These are phyloP conservation scores for Anhinga rufa DNA, from an alignment of 2,113 vertebrate genomes.

Conservation along the genomic window DNA sequence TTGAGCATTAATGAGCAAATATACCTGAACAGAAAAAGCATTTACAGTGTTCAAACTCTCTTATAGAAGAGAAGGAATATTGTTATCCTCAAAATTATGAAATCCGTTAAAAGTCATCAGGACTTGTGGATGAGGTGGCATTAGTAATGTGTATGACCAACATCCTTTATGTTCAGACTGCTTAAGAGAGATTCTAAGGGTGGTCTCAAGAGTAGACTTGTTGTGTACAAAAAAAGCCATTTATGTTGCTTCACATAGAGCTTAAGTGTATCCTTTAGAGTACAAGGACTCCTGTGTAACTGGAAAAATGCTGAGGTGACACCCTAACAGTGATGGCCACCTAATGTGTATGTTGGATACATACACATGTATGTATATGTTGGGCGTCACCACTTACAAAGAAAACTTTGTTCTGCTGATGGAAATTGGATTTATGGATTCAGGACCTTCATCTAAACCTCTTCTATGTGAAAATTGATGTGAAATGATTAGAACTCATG, in stretches of 20 bases:
- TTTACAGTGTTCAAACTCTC: neutral
- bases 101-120: neutral
- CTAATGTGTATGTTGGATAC: neutral
- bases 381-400: neutral
- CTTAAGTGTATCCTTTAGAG: neutral
- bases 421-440: neutral
- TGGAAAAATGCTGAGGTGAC: neutral
- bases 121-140: neutral
- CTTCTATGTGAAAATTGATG: neutral
- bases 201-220: neutral
- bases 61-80: neutral
- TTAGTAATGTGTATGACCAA: neutral
- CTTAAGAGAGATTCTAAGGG: neutral
- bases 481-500: neutral
- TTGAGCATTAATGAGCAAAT: neutral
- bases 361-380: too few relatives aligned
- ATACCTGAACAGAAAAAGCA: neutral
- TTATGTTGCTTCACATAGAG: neutral
- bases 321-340: fast-evolving
- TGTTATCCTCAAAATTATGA: neutral
- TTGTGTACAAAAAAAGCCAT: fast-evolving
- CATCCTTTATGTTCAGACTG: neutral
- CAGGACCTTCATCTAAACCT: neutral
- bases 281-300: neutral
- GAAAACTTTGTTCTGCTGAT: neutral